Conservation (phyloP, 2,797 vertebrate species). For the Allobates femoralis region DNA sequence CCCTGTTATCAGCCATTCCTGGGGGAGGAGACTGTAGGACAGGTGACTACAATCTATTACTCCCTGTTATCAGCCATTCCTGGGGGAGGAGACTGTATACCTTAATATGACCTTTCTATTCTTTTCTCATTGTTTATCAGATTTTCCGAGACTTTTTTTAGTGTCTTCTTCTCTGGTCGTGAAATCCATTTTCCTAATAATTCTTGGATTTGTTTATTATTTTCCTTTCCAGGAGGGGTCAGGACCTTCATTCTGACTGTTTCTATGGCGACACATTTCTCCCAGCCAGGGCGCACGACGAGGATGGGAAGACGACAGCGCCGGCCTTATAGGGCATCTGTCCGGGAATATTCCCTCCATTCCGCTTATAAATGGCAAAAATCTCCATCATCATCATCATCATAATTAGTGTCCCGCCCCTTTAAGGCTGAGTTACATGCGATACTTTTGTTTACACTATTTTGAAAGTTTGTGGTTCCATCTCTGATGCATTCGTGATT, state of each 20-base stretch:
- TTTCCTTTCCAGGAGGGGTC: constrained; percentile 47
- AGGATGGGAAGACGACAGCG: neutral
- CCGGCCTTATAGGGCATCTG: constrained; percentile 41
- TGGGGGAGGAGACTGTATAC: too few relatives aligned
- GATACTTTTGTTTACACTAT: too few relatives aligned
- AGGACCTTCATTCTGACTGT: constrained; percentile 41
- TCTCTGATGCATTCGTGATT: neutral
- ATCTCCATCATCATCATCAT: neutral
- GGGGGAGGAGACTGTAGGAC: too few relatives aligned
- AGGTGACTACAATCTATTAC: too few relatives aligned
- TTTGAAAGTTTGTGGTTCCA: neutral
- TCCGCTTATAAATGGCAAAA: neutral
- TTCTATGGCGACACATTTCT: constrained; percentile 47
- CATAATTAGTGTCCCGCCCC: neutral
- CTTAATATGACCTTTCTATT: neutral
- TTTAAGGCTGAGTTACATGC: neutral
- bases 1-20: too few relatives aligned
- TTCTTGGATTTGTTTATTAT: constrained; percentile 3
- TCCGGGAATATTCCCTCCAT: neutral
- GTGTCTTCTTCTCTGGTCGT: neutral
- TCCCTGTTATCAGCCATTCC: too few relatives aligned
- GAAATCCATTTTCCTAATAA: constrained; percentile 13
- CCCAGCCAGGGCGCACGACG: neutral
- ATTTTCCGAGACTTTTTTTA: neutral
- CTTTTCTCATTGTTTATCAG: neutral